These are phyloP conservation scores for Acanthurus leucopareius DNA, from an alignment of 2,797 vertebrate species.

Conservation along the genomic window DNA sequence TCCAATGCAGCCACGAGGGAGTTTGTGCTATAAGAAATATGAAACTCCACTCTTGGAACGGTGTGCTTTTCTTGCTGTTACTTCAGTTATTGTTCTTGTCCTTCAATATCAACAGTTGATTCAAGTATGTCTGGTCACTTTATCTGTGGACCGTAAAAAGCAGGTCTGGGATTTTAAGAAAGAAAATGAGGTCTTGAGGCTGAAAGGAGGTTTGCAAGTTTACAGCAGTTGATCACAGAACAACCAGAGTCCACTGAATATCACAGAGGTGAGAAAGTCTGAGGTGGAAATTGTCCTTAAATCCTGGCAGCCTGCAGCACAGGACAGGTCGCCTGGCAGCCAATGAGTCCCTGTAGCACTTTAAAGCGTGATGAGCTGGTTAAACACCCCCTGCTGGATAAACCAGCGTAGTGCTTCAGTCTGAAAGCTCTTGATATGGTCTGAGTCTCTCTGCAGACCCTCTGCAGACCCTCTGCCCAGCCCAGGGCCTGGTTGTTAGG, in stretches of 20 bases:
- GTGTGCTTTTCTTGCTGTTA: not conserved
- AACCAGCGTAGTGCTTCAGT: slow-evolving; percentile 36
- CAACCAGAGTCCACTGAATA: not conserved
- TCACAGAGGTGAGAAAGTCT: not conserved
- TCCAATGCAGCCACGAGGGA: not conserved
- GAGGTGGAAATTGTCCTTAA: slow-evolving; percentile 22
- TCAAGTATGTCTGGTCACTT: not conserved
- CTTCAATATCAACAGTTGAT: not conserved
- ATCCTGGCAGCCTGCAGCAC: slow-evolving; percentile 20
- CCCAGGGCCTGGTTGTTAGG: slow-evolving; percentile 25
- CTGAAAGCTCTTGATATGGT: slow-evolving; percentile 29
- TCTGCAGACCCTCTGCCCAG: slow-evolving; percentile 2
- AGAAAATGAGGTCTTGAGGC: not conserved
- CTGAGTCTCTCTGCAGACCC: slow-evolving; percentile 3
- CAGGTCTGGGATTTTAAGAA: not conserved
- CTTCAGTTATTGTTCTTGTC: slow-evolving; percentile 5
- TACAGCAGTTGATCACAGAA: not conserved
- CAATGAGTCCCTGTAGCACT: slow-evolving; percentile 35
- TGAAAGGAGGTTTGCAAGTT: not conserved
- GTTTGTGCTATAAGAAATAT: slow-evolving; percentile 5
- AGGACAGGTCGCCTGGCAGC: slow-evolving; percentile 49
- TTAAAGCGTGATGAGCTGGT: slow-evolving; percentile 44
- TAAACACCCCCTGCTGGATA: slow-evolving; percentile 67
- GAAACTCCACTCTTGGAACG: not conserved
- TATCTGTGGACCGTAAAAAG: not conserved